Evolutionary conservation across 2,888 invertebrate species (phyloP), one percentile per base, ranked within the genome.

Genomic region (Halocaridina rubra): DNA sequence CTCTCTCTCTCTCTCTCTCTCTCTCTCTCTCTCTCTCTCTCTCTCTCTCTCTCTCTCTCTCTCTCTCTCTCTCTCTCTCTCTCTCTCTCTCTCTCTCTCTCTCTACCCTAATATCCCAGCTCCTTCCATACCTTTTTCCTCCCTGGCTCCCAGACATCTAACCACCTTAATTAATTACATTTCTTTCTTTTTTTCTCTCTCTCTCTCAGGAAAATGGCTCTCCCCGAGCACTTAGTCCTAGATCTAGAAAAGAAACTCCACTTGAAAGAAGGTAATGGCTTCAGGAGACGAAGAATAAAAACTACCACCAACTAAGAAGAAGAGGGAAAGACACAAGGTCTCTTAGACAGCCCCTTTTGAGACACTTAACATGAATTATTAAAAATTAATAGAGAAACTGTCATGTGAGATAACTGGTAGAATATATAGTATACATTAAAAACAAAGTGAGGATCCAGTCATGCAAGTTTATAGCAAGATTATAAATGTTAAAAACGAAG

Each of bases 41-140:
- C 39, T 39, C 39, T 39, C 39, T 46, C 46, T 61, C 46, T 46
- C 46, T 46, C 46, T 46, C 46, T 46, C 46, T 46, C 10, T 3
- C 0, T 53, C 46, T 53, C 53, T 53, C 53, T 53, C 53, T 53
- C 53, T 53, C 53, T 53, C 53, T 53, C 53, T 53, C 53, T 53
- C 53, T 53, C 64, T 64, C 67, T 67, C 67, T 67, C 67, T 64
- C 67, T 67, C 67, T 67, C 24, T 24, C 24, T 67, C 24, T 67
- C 67, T 67, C 24, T 67, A 10, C 19, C 24, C 64, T 8, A n/a
- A 3, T 22, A 22, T 8, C 19, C 2, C 24, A 1, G 0, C 2
- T 61, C 61, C 24, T 1, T 61, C 19, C 3, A n/a, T 53, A n/a
- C 5, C 53, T 53, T 10, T 53, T 4, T 19, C 19, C 8, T 10